Conservation (phyloP, 2,797 vertebrate species). For the Sebastes oblongus region DNA sequence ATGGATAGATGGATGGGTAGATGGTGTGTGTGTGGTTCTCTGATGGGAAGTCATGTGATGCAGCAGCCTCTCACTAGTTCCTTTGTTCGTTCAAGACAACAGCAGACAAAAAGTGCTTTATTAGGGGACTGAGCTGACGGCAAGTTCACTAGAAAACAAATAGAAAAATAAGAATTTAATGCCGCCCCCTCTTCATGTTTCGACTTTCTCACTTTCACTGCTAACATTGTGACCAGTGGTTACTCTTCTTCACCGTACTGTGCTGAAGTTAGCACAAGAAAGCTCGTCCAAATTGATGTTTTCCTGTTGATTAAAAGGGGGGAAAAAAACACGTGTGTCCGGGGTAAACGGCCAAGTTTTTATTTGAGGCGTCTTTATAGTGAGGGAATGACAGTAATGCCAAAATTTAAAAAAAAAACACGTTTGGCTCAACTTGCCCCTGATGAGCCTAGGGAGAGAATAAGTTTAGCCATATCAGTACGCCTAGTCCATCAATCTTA, state of each 20-base stretch:
- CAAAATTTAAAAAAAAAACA: too few relatives aligned
- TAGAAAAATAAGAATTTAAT: not conserved
- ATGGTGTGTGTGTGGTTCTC: not conserved
- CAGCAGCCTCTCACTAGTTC: conserved; percentile 7
- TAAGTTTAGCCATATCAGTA: too few relatives aligned
- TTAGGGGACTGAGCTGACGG: not conserved
- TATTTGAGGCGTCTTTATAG: too few relatives aligned
- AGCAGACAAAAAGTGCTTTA: conserved; percentile 49
- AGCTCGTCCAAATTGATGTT: too few relatives aligned
- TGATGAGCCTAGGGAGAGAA: too few relatives aligned
- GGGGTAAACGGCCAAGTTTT: too few relatives aligned
- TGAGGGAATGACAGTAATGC: too few relatives aligned
- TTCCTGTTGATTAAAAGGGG: too few relatives aligned
- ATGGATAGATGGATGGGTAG: not conserved
- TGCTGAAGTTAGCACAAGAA: too few relatives aligned
- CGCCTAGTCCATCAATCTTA: too few relatives aligned
- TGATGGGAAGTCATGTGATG: conserved; percentile 27
- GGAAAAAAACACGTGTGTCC: too few relatives aligned
- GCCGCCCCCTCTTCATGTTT: not conserved
- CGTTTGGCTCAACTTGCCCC: too few relatives aligned
- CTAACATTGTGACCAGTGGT: not conserved
- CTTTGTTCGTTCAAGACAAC: conserved; percentile 41
- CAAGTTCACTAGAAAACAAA: not conserved
- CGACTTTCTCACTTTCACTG: not conserved
- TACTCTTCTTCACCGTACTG: not conserved